These are phyloP conservation scores for Pseudocheirus occidentalis DNA, from an alignment of 2,797 vertebrate genomes.

Conservation along the genomic window DNA sequence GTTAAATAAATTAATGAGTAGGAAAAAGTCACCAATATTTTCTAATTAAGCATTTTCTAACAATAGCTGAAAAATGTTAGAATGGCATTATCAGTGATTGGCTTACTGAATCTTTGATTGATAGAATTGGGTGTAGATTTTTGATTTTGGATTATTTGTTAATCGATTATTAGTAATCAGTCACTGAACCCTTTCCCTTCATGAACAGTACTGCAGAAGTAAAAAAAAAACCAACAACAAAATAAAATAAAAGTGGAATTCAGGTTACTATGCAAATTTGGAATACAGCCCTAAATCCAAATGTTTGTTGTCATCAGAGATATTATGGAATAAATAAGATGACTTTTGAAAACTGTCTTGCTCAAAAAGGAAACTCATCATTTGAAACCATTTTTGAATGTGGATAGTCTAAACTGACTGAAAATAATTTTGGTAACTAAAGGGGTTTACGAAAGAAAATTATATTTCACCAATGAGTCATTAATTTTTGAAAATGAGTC, in stretches of 20 bases:
- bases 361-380: conserved; percentile 35
- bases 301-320: conserved; percentile 46
- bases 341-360: conserved; percentile 7
- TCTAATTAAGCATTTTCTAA: not conserved
- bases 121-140: not conserved
- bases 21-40: not conserved
- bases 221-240: no score
- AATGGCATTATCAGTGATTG: not conserved
- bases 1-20: not conserved
- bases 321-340: conserved; percentile 30
- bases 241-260: no score
- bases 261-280: conserved; percentile 39
- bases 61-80: not conserved
- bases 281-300: conserved; percentile 24
- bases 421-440: conserved; percentile 25
- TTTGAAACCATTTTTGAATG: not conserved
- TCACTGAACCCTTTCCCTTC: not conserved
- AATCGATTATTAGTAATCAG: no score
- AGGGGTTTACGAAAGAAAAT: not conserved
- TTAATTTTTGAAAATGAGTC: conserved; percentile 6
- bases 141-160: no score
- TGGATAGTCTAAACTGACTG: conserved; percentile 39
- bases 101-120: not conserved
- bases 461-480: conserved; percentile 1
- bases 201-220: not conserved